Conservation (phyloP, 2,113 vertebrate genomes). For the Raja brachyura region DNA sequence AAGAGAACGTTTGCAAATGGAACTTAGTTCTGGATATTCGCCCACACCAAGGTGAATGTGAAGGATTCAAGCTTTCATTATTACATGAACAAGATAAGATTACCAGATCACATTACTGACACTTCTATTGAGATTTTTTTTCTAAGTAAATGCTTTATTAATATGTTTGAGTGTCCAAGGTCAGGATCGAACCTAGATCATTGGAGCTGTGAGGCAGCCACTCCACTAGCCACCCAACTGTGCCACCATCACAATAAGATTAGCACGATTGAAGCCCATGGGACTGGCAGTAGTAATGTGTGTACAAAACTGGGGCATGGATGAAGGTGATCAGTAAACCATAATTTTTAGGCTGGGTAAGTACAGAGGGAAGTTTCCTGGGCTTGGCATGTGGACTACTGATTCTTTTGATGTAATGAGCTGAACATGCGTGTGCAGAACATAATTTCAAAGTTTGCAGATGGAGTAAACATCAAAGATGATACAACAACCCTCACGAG, state of each 20-base stretch:
- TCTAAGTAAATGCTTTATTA: neutral
- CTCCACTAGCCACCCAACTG: no score
- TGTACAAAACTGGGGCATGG: neutral
- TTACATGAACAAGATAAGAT: neutral
- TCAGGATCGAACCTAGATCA: no score
- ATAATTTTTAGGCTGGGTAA: neutral
- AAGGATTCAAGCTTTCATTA: neutral
- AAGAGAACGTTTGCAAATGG: neutral
- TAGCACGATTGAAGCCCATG: neutral
- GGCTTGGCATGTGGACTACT: neutral
- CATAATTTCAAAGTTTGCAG: neutral
- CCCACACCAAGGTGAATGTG: neutral
- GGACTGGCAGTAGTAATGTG: neutral
- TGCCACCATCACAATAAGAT: no score
- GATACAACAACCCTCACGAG: no score
- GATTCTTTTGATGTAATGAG: no score
- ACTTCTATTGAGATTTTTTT: neutral
- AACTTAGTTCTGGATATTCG: neutral
- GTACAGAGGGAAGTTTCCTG: neutral
- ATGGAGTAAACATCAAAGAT: neutral
- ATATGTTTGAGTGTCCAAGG: no score
- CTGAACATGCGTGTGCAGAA: no score
- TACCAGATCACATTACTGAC: neutral
- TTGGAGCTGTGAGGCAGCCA: no score
- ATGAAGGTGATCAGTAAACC: no score